Percentiles rank a stretch among this genome's conserved stretches.
Evolutionary conservation across 2,113 vertebrate genomes (phyloP).

Genomic region (Daubentonia madagascariensis): DNA sequence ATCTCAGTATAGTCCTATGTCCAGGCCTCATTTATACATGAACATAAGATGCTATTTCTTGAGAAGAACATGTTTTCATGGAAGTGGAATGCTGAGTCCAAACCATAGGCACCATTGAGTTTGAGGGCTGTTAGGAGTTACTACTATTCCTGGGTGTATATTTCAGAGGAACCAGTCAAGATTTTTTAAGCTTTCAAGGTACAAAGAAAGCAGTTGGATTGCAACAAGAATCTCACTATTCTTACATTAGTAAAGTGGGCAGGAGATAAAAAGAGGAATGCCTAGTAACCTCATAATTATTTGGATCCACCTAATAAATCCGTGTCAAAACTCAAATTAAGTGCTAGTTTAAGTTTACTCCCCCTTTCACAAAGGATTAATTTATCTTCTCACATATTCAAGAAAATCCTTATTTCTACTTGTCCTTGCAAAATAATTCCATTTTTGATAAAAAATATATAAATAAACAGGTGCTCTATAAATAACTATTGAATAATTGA

Average conservation of each 20-base stretch:
- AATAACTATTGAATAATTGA: neutral
- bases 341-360: neutral
- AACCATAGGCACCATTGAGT: too few relatives aligned
- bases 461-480: neutral
- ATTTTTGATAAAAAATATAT: neutral
- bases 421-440: neutral
- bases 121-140: neutral
- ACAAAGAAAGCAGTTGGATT: neutral
- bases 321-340: neutral
- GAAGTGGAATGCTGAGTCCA: neutral
- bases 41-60: neutral
- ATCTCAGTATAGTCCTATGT: neutral
- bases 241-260: neutral
- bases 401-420: neutral
- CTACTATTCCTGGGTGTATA: neutral
- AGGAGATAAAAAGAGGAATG: neutral
- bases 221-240: neutral
- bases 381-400: neutral
- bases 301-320: neutral
- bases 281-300: neutral
- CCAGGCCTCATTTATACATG: too few relatives aligned
- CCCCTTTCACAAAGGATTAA: neutral
- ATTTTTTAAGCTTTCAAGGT: neutral
- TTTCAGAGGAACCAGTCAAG: neutral
- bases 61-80: neutral